Base-by-base conservation (phyloP, 30 jellyfish, hydroid and myxozoan genomes). In the Aurelia sp. region DNA sequence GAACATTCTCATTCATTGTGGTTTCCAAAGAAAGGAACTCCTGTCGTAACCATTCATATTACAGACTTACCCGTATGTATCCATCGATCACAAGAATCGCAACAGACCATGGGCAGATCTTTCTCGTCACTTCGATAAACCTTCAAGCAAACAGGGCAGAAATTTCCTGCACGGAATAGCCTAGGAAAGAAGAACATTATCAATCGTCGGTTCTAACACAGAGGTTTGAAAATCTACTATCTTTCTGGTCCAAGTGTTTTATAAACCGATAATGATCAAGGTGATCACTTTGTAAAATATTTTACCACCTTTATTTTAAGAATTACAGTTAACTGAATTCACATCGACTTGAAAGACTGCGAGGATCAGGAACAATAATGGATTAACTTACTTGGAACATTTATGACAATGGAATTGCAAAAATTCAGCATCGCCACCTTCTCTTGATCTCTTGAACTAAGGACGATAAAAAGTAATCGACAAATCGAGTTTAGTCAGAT, bases 11-110 rank as follows among this genome's bases (percentile, higher is more conserved):
- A 27, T 27, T 27, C 33, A 27, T 27, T 27, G 33, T 27, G 33
- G 33, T 27, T 27, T 1, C 33, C 33, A 27, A 27, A 2, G 33
- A 27, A 27, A 2, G 33, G 2, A 27, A 27, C 33, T 27, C 33
- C 33, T 27, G 2, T 27, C 2, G 33, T 27, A 2, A 27, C n/a
- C 48, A 38, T 3, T 38, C 9, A 6, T 38, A 38, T 38, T 0
- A 38, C 55, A 9, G 55, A 44, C 17, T 40, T 63, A 92, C 98
- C 98, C n/a, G 98, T 92, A 59, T 92, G 98, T 21, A 92, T 92
- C 98, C 98, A 92, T 16, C 98, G 88, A 72, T 92, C 98, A 66
- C 98, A 92, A 10, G 66, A 76, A 64, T 92, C 98, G 30, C 98
- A 92, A 66, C 97, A 86, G 17, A 92, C 98, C 98, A 92, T 92